These are phyloP conservation scores for Ochropleura leucogaster DNA, from an alignment of 2,888 invertebrate species.

Conservation along the genomic window DNA sequence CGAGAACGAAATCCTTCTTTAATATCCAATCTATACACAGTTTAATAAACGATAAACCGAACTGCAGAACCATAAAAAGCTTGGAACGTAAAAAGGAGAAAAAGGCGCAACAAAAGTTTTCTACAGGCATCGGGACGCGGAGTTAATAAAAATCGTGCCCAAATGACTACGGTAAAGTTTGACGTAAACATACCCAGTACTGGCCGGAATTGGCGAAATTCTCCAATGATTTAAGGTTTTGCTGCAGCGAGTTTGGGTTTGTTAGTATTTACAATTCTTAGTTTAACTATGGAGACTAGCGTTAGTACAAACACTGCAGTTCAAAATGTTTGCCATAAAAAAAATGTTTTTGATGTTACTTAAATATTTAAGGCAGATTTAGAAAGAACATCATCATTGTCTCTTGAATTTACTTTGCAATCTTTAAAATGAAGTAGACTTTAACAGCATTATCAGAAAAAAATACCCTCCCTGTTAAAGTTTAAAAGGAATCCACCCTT, in stretches of 20 bases:
- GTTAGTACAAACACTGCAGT: background rate
- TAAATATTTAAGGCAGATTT: background rate
- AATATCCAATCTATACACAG: constrained; percentile 80
- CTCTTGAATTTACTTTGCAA: constrained; percentile 27
- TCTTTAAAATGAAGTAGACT: constrained; percentile 39
- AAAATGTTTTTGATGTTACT: background rate
- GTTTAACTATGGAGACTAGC: background rate
- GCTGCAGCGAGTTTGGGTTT: constrained; percentile 17
- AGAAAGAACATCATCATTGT: background rate
- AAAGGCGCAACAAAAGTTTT: constrained; percentile 75
- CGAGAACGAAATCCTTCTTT: constrained; percentile 67
- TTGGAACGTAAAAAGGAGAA: constrained; percentile 80
- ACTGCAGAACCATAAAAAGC: constrained; percentile 78
- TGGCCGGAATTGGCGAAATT: constrained; percentile 65
- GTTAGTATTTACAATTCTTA: constrained; percentile 36
- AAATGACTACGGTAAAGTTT: constrained; percentile 84
- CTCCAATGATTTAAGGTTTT: constrained; percentile 56
- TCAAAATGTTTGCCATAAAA: background rate
- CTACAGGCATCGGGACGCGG: constrained; percentile 75
- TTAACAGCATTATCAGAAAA: constrained; percentile 37
- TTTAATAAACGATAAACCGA: constrained; percentile 84
- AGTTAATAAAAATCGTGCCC: constrained; percentile 88
- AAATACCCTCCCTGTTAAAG: constrained; percentile 46
- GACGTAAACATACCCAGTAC: constrained; percentile 83
- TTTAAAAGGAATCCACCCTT: constrained; percentile 57